phyloP scores from a whole-genome alignment of 2,113 vertebrate genomes.

The Zosterops hypoxanthus region DNA sequence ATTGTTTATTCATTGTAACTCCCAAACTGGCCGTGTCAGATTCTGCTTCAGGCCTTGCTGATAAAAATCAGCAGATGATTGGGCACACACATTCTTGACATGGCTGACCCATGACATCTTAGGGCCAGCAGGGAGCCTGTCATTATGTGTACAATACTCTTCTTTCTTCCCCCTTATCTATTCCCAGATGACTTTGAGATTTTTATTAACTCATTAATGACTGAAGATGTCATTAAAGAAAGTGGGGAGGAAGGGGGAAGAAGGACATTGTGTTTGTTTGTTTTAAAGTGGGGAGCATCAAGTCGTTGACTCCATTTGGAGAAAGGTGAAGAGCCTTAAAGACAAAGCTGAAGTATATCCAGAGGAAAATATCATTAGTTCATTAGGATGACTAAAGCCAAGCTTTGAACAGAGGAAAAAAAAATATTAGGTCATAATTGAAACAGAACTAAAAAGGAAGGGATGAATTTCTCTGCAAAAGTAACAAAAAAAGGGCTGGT shows the following conservation, averaged over 20 bases:
- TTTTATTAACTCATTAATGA: conserved; percentile 99
- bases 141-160: conserved; percentile 91
- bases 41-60: conserved; percentile 89
- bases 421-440: not conserved
- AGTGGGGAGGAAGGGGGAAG: conserved; percentile 23
- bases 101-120: conserved; percentile 98
- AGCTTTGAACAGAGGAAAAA: not conserved
- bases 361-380: not conserved
- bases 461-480: not conserved
- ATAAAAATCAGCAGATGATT: conserved; percentile 99
- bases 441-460: not conserved
- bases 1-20: conserved; percentile 97
- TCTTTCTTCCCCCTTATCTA: conserved; percentile 96
- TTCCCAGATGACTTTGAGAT: conserved; percentile 94
- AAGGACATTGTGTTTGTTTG: conserved; percentile 42
- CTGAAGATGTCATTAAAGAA: conserved; percentile 90
- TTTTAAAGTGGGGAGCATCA: conserved; percentile 15
- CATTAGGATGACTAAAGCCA: not conserved
- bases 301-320: not conserved
- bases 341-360: not conserved
- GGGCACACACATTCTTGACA: conserved; percentile 99
- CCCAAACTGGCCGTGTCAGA: conserved; percentile 91
- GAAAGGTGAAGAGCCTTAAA: not conserved
- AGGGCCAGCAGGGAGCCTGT: conserved; percentile 88
- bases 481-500: not conserved